Evolutionary conservation across 2,888 invertebrate genomes (phyloP), one percentile per base, ranked within the genome.

Genomic region (Diaprepes abbreviatus): DNA sequence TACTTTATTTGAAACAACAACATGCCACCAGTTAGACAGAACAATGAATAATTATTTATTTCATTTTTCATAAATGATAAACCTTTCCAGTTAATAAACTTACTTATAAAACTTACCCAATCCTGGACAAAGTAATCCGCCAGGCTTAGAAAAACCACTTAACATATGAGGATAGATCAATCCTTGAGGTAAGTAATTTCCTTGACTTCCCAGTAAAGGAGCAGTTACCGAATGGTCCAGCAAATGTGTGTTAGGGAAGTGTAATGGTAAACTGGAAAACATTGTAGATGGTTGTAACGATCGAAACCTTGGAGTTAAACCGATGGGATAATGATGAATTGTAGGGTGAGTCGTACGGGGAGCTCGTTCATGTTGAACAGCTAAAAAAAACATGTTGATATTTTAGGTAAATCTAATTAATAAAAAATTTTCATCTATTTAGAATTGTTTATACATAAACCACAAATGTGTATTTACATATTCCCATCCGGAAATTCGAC

Each of bases 341-440:
- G 83, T 82, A 24, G 79, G 74, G 28, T 83, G 83, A 0, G 83
- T 79, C 1, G 88, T 85, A 45, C 95, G 87, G 0, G 95, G 94
- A 7, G 95, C 94, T 72, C 96, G 86, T 84, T 96, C 96, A 83
- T 96, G 95, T 81, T 96, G 95, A 16, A 96, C 96, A 68, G 96
- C 96, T 55, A 38, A 55, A 55, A 55, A 2, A 9, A 54, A 14
- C 5, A 24, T 24, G 5, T 24, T 24, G 3, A 4, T 24, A 24
- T 24, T 24, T n/a, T n/a, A n/a, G n/a, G n/a, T n/a, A n/a, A n/a
- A n/a, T n/a, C n/a, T n/a, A n/a, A n/a, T n/a, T n/a, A n/a, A n/a
- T n/a, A n/a, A n/a, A n/a, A n/a, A n/a, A n/a, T n/a, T n/a, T n/a
- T n/a, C n/a, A n/a, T n/a, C n/a, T n/a, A n/a, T n/a, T n/a, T n/a